These are phyloP conservation scores for Ypsolopha scabrella DNA, from an alignment of 2,888 invertebrate genomes.

Conservation along the genomic window DNA sequence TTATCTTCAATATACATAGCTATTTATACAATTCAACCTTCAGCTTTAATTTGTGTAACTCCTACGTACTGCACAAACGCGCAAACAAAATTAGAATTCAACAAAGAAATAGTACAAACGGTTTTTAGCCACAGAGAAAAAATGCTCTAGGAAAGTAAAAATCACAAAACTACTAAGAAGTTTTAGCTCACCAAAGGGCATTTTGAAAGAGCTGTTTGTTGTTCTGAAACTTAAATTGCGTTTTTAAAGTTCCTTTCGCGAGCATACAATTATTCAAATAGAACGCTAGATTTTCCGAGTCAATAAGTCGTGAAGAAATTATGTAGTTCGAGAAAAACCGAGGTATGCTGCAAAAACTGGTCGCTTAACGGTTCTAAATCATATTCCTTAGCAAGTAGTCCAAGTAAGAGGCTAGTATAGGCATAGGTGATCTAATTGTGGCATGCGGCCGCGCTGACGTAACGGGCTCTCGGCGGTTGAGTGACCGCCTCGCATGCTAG, in stretches of 20 bases:
- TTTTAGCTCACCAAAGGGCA: constrained; percentile 54
- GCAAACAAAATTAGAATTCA: not conserved
- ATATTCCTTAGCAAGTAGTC: constrained; percentile 23
- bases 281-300: constrained; percentile 6
- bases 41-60: no score
- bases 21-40: no score
- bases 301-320: not conserved
- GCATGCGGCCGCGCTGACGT: constrained; percentile 51
- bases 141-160: constrained; percentile 36
- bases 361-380: constrained; percentile 55
- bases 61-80: not conserved
- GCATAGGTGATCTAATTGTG: constrained; percentile 63
- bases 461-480: constrained; percentile 57
- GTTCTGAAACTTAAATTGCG: constrained; percentile 58
- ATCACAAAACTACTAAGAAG: constrained; percentile 46
- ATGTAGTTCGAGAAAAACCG: not conserved
- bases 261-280: constrained; percentile 25
- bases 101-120: constrained; percentile 22
- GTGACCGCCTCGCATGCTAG: constrained; percentile 56
- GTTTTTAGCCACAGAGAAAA: constrained; percentile 32
- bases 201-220: constrained; percentile 50
- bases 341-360: constrained; percentile 28
- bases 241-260: constrained; percentile 59
- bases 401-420: constrained; percentile 46
- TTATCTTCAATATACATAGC: no score